phyloP scores from a whole-genome alignment of 2,113 vertebrate species.

The Oxygymnocypris stewartii region DNA sequence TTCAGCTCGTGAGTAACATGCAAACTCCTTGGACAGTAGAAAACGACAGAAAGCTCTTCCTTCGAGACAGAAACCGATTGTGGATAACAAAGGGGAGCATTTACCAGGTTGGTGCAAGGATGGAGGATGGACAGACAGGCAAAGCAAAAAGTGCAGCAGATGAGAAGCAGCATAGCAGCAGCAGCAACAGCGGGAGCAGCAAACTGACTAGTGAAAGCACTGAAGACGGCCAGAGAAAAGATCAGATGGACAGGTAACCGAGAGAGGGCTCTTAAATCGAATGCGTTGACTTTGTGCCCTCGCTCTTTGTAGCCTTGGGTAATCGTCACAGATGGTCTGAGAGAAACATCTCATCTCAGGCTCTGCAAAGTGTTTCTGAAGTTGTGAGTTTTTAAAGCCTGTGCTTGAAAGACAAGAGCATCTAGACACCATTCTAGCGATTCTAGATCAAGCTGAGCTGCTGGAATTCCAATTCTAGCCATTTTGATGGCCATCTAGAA shows the following conservation, averaged over 20 bases:
- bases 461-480: not conserved
- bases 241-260: not conserved
- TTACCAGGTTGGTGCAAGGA: slow-evolving; percentile 20
- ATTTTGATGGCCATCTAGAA: not conserved
- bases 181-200: slow-evolving; percentile 72
- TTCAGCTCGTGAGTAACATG: slow-evolving; percentile 79
- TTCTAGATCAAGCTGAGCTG: not conserved
- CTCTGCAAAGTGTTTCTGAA: not conserved
- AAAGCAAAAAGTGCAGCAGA: slow-evolving; percentile 39
- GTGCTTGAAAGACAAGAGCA: slow-evolving; percentile 22
- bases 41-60: slow-evolving; percentile 56
- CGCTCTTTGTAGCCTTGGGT: not conserved
- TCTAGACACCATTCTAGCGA: not conserved
- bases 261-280: not conserved
- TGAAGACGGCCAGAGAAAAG: slow-evolving; percentile 38
- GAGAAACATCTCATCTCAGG: not conserved
- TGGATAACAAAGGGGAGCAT: slow-evolving; percentile 42
- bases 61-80: slow-evolving; percentile 61
- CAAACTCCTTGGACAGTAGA: slow-evolving; percentile 75
- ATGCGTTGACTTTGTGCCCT: slow-evolving; percentile 25
- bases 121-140: not conserved
- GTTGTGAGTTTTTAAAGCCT: not conserved
- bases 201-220: slow-evolving; percentile 46
- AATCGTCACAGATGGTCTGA: not conserved
- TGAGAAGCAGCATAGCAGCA: slow-evolving; percentile 57